Evolutionary conservation across 2,113 vertebrate genomes (phyloP), one percentile per base, ranked within the genome.

Genomic region (Thomomys bottae): DNA sequence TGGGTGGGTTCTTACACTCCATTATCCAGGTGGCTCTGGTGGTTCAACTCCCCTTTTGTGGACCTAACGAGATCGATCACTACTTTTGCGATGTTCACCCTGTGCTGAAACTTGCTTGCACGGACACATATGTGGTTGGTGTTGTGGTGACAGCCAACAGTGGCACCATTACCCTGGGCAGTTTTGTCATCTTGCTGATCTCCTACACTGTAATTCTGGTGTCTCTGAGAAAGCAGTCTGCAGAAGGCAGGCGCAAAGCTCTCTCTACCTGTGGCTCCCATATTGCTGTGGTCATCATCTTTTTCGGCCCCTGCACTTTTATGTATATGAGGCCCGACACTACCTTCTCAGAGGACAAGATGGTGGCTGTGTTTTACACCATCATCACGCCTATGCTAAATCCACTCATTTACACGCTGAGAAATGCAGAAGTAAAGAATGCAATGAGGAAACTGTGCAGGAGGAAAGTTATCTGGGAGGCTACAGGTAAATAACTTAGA

Each of bases 31-130:
- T 93, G 61, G 40, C 83, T 64, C 54, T 96, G 3, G 68, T 94
- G 2, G 34, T 86, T 1, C 89, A 84, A 2, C 63, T 96, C 18
- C 80, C 87, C 8, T 97, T 97, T 59, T 97, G 96, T 94, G 94
- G 95, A 6, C 95, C 95, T 68, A 96, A 79, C 71, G 92, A 91
- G 79, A 95, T 96, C 2, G 75, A 96, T 66, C 94, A 96, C 75
- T 96, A 95, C 59, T 96, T 96, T 32, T 96, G 94, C 45, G 92
- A 96, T 57, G n/a, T 96, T 26, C 90, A 96, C 24, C 90, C 94
- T 4, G 15, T 96, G 40, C 28, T 95, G 36, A 91, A 94, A 78
- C 94, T 96, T 23, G 88, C 96, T 32, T 96, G 95, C 70, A 75
- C 88, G 10, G 88, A 95, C 18, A 95, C 94, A 0, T 87, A 91